Evolutionary conservation across 2,113 vertebrate species (phyloP).

Genomic region (Melospiza melodia): DNA sequence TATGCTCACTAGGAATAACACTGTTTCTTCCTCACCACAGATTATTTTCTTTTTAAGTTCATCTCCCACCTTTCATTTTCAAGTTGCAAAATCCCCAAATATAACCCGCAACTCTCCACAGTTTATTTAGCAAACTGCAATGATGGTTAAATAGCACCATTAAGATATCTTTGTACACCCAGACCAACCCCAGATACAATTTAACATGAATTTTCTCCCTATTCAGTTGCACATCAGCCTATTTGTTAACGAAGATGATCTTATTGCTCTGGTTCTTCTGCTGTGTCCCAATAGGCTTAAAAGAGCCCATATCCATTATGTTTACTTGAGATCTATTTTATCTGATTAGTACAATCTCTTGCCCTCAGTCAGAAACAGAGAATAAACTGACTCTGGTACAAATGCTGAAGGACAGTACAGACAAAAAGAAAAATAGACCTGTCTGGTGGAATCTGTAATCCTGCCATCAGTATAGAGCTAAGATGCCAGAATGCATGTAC

Average conservation of each 20-base stretch:
- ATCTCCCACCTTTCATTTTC: not conserved
- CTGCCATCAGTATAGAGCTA: not conserved
- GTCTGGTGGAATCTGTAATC: not conserved
- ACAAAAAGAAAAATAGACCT: not conserved
- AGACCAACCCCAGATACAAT: not conserved
- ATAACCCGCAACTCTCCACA: accelerated
- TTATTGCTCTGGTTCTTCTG: not conserved
- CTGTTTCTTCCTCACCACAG: not conserved
- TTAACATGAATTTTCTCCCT: not conserved
- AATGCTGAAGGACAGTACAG: not conserved
- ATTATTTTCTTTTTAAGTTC: not conserved
- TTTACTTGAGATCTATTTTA: not conserved
- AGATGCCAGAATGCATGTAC: not conserved
- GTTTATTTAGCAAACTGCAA: not conserved
- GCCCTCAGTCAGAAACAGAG: not conserved
- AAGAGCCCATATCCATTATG: not conserved
- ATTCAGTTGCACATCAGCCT: not conserved
- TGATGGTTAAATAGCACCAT: not conserved
- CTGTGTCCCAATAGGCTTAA: not conserved
- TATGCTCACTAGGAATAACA: not conserved
- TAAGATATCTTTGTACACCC: not conserved
- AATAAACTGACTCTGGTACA: not conserved
- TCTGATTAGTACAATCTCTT: not conserved
- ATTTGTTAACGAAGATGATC: not conserved
- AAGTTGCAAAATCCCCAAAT: not conserved